phyloP scores from a whole-genome alignment of 2,113 vertebrate genomes.

The Amphiprion percula region DNA sequence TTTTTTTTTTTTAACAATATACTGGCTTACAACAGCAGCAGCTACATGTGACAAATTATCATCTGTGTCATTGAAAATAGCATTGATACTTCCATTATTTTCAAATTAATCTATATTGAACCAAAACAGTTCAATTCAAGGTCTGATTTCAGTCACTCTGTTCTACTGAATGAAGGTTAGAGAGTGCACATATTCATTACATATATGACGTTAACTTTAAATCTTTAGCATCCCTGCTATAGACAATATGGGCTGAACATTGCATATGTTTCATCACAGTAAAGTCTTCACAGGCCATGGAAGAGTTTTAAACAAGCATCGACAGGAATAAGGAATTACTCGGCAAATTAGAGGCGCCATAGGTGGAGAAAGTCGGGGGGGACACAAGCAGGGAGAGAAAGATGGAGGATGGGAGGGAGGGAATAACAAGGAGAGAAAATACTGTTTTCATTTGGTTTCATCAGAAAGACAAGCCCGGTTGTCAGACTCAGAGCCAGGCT shows the following conservation, averaged over 20 bases:
- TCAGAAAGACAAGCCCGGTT: constrained; percentile 76
- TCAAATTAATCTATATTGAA: neutral
- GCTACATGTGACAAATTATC: constrained; percentile 3
- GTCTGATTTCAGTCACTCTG: neutral
- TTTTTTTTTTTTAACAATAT: neutral
- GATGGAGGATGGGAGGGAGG: constrained; percentile 57
- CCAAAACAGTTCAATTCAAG: neutral
- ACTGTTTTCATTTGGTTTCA: constrained; percentile 80
- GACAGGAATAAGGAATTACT: constrained; percentile 47
- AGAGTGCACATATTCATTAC: neutral
- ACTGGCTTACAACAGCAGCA: neutral
- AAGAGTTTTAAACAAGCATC: constrained; percentile 22
- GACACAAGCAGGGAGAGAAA: constrained; percentile 13
- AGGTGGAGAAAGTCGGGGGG: neutral
- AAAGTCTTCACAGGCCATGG: neutral
- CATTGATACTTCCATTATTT: too few species aligned
- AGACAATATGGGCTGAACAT: neutral
- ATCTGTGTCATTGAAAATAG: neutral
- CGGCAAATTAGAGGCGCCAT: constrained; percentile 44
- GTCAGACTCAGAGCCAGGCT: constrained; percentile 76
- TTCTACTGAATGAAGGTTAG: neutral
- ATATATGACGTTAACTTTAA: neutral
- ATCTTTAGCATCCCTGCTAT: neutral
- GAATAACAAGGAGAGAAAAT: constrained; percentile 77
- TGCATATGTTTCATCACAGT: neutral